Base-by-base conservation (phyloP, 2,797 vertebrate species). In the Fringilla coelebs region DNA sequence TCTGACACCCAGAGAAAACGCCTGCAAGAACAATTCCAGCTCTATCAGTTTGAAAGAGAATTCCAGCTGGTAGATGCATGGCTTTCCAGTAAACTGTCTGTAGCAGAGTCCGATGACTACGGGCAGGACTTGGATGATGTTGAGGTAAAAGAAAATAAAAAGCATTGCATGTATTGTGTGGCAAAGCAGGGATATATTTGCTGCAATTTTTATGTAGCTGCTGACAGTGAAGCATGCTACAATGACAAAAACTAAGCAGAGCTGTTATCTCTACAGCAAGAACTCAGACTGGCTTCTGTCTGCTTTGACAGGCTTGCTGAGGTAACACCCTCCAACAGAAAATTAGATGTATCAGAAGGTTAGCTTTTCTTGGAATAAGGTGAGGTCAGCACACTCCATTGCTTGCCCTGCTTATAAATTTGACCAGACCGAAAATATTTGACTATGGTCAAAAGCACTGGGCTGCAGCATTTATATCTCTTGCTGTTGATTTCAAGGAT, bases 121-220 rank as follows among this genome's bases (percentile, higher is more conserved):
- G 98, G 99, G 70, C 98, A 98, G 88, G 99, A 99, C 90, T 97
- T 99, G 66, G 98, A 99, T 77, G 98, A 98, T 14, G 96, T 98
- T 32, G 98, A 98, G 98, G 99, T 98, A 96, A 97, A 91, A 83
- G 34, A 85, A 91, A 89, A 49, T 28, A 25, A 65, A 74, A 93
- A 6, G 4, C 60, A 34, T 66, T 81, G 17, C 29, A 49, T 20
- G 32, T 55, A 26, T 51, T 76, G 25, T 65, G 21, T 87, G 61
- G 16, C 21, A 76, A 80, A 93, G 40, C 43, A 88, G n/a, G 51
- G 72, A 72, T 32, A 4, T 62, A 28, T 67, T 81, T 72, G 24
- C 31, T 85, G 48, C 11, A n/a, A 31, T 26, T 57, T 70, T 67
- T 89, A 14, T 40, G 28, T 66, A 73, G 29, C 36, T 92, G 43